Evolutionary conservation across 2,797 vertebrate species (phyloP), one percentile per base, ranked within the genome.

Genomic region (Scolopax rusticola): DNA sequence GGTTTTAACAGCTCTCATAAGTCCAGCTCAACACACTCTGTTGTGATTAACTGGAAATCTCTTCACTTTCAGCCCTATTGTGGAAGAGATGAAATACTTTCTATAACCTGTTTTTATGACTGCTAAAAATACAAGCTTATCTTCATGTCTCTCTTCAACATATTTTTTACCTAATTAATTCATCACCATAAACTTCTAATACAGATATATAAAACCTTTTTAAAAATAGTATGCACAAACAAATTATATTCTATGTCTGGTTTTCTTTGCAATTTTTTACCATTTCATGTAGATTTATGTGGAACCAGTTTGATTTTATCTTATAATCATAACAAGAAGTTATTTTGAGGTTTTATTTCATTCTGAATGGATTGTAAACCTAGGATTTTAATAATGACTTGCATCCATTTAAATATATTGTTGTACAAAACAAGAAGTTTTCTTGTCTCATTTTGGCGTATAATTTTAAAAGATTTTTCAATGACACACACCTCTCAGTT

Each of bases 11-110:
- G 84, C 79, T 77, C 30, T 85, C 69, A 32, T 91, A 93, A 97
- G 96, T 88, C 59, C 75, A 91, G 86, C 82, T 91, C 93, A 90
- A 87, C n/a, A 65, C 59, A 30, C 40, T 90, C 56, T 69, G 54
- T 56, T 96, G 68, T 82, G 93, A 97, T 96, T 96, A 96, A 90
- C 71, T 97, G 67, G 86, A 93, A 91, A 85, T 74, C 41, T 77
- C 87, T 92, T 85, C 59, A 54, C 61, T 64, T 32, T 93, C 73
- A 38, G 18, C 40, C 50, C 78, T 84, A 1, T 76, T 94, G 61
- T 54, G 47, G 87, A 67, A 63, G 77, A 94, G 88, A 96, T 76
- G 2, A 89, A 97, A 95, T 89, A 43, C 5, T 48, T 69, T 19
- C 61, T 86, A 71, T 90, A 89, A 96, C 81, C n/a, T 70, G 40